phyloP scores from a whole-genome alignment of 2,113 vertebrate genomes.

The Scytalopus superciliaris region DNA sequence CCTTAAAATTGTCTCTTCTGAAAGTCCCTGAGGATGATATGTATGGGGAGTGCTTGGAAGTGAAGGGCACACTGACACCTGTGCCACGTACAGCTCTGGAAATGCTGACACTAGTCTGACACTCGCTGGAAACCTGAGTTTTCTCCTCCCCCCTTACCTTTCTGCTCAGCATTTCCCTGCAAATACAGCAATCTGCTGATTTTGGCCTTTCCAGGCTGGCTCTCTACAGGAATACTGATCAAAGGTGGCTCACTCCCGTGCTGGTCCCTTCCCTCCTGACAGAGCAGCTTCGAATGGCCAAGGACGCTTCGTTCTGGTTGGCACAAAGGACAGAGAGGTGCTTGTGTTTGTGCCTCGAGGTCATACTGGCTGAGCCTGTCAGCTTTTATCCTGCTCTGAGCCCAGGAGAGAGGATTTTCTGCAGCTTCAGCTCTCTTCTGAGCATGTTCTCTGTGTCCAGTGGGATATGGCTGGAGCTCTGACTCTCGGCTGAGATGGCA shows the following conservation, averaged over 20 bases:
- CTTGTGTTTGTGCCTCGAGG: neutral
- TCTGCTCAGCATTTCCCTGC: neutral
- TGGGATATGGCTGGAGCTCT: neutral
- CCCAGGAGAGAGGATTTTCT: neutral
- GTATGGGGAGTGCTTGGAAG: neutral
- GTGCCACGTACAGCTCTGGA: neutral
- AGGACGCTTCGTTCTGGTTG: neutral
- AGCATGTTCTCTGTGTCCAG: accelerated
- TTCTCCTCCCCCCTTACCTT: neutral
- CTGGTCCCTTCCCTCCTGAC: neutral
- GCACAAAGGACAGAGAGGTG: neutral
- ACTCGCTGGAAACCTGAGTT: neutral
- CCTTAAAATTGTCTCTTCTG: neutral
- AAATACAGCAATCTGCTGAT: neutral
- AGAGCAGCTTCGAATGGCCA: neutral
- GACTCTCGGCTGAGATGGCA: neutral
- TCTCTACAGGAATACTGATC: neutral
- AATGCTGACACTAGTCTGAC: neutral
- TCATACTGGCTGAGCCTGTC: neutral
- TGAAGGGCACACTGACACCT: neutral
- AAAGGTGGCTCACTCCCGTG: neutral
- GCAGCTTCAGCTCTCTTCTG: neutral
- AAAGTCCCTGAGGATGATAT: neutral
- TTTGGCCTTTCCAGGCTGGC: neutral
- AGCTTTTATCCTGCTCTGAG: neutral